Base-by-base conservation (phyloP, 2,113 vertebrate genomes). In the Pluvianellus socialis region DNA sequence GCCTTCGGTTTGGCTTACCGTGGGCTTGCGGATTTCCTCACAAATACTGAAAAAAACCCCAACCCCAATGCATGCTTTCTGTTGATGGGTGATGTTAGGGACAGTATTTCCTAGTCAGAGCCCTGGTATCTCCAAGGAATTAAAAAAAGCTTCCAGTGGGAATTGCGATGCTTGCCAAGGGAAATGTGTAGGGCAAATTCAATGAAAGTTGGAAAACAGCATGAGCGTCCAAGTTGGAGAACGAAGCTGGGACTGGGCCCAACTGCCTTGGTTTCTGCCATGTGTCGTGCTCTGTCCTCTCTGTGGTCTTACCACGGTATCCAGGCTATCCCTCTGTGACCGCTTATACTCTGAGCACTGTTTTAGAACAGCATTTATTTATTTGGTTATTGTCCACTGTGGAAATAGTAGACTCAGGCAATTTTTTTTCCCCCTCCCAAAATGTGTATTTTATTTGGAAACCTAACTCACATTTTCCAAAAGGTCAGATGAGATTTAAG, bases 1-100 rank as follows among this genome's bases (percentile, higher is more conserved):
- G 10, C 23, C 40, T 45, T 73, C 16, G n/a, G 10, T 32, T 45
- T 63, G 33, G 17, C 15, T 92, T 40, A 4, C 8, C 7, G 0
- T 1, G 21, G 27, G 5, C n/a, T 77, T 70, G 65, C 58, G 24
- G 23, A 14, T 38, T 45, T 42, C 23, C 10, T 45, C 4, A n/a
- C 7, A 56, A 20, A 28, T 32, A 4, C 21, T 33, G 7, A 30
- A 38, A 76, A 38, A 47, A 44, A 14, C 12, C 44, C 44, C 44
- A 30, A n/a, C 44, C 44, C 44, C 27, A n/a, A 1, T 0, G 2
- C 4, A 9, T 9, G 3, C 44, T 47, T 67, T 23, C 9, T 32
- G 17, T 24, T 66, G 9, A 9, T 28, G 40, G 15, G 44, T 42
- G 12, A 15, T 47, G 32, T 50, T 44, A 32, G n/a, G 26, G 24